Evolutionary conservation across 2,113 vertebrate genomes (phyloP), one percentile per base, ranked within the genome.

Genomic region (Lota lota): DNA sequence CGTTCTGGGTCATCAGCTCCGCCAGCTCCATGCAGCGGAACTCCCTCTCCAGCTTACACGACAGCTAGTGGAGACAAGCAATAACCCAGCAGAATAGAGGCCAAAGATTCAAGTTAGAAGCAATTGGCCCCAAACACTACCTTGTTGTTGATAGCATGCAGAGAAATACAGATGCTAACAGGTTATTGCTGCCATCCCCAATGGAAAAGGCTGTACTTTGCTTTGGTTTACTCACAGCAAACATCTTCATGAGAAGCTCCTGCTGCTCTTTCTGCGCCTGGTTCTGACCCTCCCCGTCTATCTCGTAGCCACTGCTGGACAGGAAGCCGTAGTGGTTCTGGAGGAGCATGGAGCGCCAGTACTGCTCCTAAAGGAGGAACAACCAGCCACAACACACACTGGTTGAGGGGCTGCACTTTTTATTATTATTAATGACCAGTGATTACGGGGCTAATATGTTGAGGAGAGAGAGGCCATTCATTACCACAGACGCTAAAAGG

Each of bases 221-320:
- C 18, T 12, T 10, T 21, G 20, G 59, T 14, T 16, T 18, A 93
- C 96, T 96, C 72, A 99, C 97, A 0, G 97, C 97, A 83, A 99
- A 95, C 93, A 99, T 94, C 88, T 98, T 99, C 93, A 99, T 96
- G 64, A 99, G 70, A 63, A 98, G 91, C 75, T 96, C 95, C 78
- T 99, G 96, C 74, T 99, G 96, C 63, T 97, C 94, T 79, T 93
- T 98, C 80, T 93, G 79, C 1, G 91, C 88, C 67, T 84, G 91
- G 58, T 36, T 91, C 92, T 89, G 94, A 21, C 66, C 83, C 0
- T 77, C 93, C 80, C 95, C 94, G 71, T 96, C 93, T 0, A 92
- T 74, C 80, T 96, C 94, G 12, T 97, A 98, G 68, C 94, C 95
- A 54, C 90, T 94, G 80, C 91, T 88, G 1, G 94, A 92, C 79